Base-by-base conservation (phyloP, 2,113 vertebrate genomes). In the Prinia subflava region DNA sequence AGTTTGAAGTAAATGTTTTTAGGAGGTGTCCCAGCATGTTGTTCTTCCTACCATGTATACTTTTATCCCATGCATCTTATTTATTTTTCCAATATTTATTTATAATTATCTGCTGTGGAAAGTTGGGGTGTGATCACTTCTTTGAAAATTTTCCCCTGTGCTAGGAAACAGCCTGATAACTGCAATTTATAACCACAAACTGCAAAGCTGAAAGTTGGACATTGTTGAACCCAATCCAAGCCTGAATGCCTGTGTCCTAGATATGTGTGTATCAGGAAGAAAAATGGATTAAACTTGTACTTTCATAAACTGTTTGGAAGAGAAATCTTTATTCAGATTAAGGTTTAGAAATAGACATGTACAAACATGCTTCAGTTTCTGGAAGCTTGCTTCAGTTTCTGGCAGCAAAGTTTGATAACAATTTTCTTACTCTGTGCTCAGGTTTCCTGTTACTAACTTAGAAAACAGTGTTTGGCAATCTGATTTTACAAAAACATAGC, bases 51-150 rank as follows among this genome's bases (percentile, higher is more conserved):
- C 20, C 8, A 70, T 19, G 4, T 16, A 17, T 19, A 49, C 3
- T 83, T 41, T 53, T 53, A 41, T 31, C 6, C 44, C 33, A 6
- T 0, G 1, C 30, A 35, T 70, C 14, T 62, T 57, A 42, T 6
- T 16, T 70, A 50, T 78, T 87, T 75, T 87, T 5, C 20, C 31
- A 25, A 11, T 39, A 39, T 39, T 39, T 39, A 39, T 39, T 39
- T 39, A 39, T 65, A 27, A 70, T 69, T 62, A 12, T 23, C 11
- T 83, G 13, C 11, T 71, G 13, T 64, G 53, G 77, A 65, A 71
- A 71, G 35, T 1, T 60, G 42, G 7, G 21, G 11, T 5, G 9
- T 37, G 47, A 71, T n/a, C 0, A 24, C 50, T 53, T 42, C 6
- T 73, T 60, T 76, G 44, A 39, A 68, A 88, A n/a, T 2, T 55